phyloP scores from a whole-genome alignment of 2,113 vertebrate genomes.

The Hylia prasina region DNA sequence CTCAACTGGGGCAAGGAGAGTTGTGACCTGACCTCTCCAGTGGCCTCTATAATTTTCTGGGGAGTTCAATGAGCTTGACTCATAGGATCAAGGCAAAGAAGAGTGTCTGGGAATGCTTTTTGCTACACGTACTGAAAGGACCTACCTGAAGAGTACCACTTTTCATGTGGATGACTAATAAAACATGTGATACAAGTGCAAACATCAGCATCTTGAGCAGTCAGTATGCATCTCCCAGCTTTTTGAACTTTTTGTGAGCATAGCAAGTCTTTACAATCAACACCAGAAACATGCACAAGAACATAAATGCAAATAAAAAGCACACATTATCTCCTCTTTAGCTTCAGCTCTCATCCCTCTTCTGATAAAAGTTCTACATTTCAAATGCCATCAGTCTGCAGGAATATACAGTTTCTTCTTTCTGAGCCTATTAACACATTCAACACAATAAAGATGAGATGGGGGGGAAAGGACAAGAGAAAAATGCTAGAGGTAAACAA shows the following conservation, averaged over 20 bases:
- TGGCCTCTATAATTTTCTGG: background rate
- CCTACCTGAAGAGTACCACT: background rate
- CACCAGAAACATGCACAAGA: background rate
- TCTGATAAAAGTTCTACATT: constrained; percentile 8
- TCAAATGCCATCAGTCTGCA: background rate
- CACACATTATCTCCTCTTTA: background rate
- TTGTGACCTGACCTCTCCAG: background rate
- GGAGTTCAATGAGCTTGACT: background rate
- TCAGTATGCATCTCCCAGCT: background rate
- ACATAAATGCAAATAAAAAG: background rate
- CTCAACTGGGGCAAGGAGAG: background rate
- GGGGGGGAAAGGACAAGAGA: background rate
- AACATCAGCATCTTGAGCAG: background rate
- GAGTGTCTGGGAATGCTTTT: background rate
- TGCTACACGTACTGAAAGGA: background rate
- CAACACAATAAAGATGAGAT: background rate
- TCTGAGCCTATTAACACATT: background rate
- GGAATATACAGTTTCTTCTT: background rate
- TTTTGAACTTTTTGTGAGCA: background rate
- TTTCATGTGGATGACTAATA: background rate
- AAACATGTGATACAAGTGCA: background rate
- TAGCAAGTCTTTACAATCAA: background rate
- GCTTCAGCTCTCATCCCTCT: background rate
- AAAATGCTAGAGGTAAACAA: background rate
- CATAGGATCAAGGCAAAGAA: background rate